A percentile compares a stretch with the other conserved stretches of the same genome.
Evolutionary conservation across 2,888 invertebrate species (phyloP).

Genomic region (Falcaria lacertinaria): DNA sequence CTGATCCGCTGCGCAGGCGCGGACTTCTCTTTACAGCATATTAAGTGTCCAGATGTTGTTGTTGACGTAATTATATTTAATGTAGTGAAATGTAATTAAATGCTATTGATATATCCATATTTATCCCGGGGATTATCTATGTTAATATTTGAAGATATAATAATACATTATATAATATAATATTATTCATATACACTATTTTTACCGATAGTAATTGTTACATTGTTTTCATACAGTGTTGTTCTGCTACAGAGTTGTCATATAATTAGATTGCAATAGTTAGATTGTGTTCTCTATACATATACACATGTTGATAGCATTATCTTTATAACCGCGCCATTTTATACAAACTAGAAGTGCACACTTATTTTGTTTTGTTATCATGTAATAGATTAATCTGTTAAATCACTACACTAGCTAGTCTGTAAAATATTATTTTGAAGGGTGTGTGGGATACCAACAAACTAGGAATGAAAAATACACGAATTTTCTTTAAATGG

Average conservation of each 20-base stretch:
- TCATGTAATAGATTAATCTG: conserved; percentile 71
- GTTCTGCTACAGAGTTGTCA: conserved; percentile 49
- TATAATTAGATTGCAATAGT: conserved; percentile 52
- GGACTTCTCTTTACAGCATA: conserved; percentile 35
- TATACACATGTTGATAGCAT: conserved; percentile 67
- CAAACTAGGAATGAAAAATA: conserved; percentile 44
- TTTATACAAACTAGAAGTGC: conserved; percentile 56
- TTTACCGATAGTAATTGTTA: conserved; percentile 69
- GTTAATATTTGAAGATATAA: conserved; percentile 60
- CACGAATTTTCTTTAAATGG: conserved; percentile 57
- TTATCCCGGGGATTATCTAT: conserved; percentile 62
- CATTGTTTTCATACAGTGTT: conserved; percentile 67
- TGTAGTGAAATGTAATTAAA: conserved; percentile 67
- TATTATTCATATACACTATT: conserved; percentile 74
- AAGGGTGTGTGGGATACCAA: conserved; percentile 63
- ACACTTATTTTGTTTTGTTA: conserved; percentile 69
- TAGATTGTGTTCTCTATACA: conserved; percentile 62
- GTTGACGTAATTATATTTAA: conserved; percentile 61
- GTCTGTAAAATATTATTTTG: conserved; percentile 46
- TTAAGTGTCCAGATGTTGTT: conserved; percentile 57
- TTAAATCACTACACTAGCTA: conserved; percentile 56
- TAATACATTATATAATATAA: conserved; percentile 48
- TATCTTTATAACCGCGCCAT: conserved; percentile 52
- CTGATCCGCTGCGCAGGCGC: conserved; percentile 19
- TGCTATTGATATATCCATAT: conserved; percentile 62